Base-by-base conservation (phyloP, 2,797 vertebrate genomes). In the Sebastes elongatus region DNA sequence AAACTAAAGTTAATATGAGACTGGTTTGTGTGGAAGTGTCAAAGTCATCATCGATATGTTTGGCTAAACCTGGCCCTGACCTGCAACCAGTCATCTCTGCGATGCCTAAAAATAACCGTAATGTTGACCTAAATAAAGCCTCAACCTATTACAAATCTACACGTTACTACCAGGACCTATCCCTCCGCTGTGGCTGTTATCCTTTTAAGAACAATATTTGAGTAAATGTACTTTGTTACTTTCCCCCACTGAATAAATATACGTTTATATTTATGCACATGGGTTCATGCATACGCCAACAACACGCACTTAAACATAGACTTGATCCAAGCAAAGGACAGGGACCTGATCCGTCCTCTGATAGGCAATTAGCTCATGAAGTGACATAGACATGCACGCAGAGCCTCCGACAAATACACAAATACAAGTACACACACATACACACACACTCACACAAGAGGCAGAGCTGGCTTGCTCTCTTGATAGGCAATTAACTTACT, bases 401-500 rank as follows among this genome's bases (percentile, higher is more conserved):
- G 25, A 78, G 64, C 56, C 68, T 49, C 71, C 16, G 62, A 73
- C 67, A 88, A 87, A 86, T 57, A 73, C 81, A 86, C 82, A 53
- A 78, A 80, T 10, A 63, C 60, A 75, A 30, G 27, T 20, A 42
- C 38, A 42, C 38, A 6, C 57, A 79, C 38, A 76, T 73, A 83
- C 75, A 79, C 74, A 80, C 60, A 76, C 32, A 65, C 74, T 81
- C 49, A 33, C 49, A 56, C n/a, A 10, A 23, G 73, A 87, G 77
- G 6, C 81, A 86, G 83, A 71, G 81, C 82, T 84, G 89, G 87
- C 89, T 86, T 89, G 87, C 90, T 94, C 93, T 95, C 95, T 93
- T 93, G 93, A 93, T 93, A 91, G 90, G 91, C 92, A 95, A 95
- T 95, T 95, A 95, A 94, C 93, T 94, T 92, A 75, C 90, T 93